Base-by-base conservation (phyloP, 1,140 invertebrate genomes). In the Trinorchestia longiramus region DNA sequence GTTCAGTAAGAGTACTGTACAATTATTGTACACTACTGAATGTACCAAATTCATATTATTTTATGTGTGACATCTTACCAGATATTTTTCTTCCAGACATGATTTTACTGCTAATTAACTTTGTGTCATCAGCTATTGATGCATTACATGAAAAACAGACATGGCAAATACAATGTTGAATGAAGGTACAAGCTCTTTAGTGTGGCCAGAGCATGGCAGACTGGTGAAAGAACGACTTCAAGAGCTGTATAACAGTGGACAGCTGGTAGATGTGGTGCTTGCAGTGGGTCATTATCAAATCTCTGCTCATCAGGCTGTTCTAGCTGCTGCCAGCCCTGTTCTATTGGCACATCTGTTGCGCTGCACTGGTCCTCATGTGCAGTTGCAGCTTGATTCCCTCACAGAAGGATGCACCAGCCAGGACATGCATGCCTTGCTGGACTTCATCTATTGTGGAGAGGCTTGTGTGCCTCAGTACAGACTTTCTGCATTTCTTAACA, bases 391-490 rank as follows among this genome's bases (percentile, higher is more conserved):
- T 0, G 53, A 87, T n/a, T 42, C 88, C 28, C 62, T 95, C 43
- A 43, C 43, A 17, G 47, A 42, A 45, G 87, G 53, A 43, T 88
- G 53, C 87, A 95, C 53, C 77, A 43, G 57, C 19, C 40, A 88
- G 17, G 96, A 96, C 43, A 47, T 96, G 95, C 87, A 96, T 36
- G 95, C 95, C 43, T 47, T 96, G 45, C 87, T 96, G 0, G 96
- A 96, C 42, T 96, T 96, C 77, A 95, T 96, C 44, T 96, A 96
- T 43, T 96, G 96, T 92, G 96, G 96, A n/a, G 95, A 96, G 41
- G 95, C 95, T 0, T 42, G 92, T 43, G 95, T 96, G n/a, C 96
- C 96, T 40, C 95, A 96, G 19, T 96, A 96, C 95, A 95, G 96
- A 11, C 62, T 96, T n/a, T 95, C 96, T 43, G 88, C 62, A 44